Evolutionary conservation across 53 echinoderm and acorn worm genomes (phyloP), one percentile per base, ranked within the genome.

Genomic region (Temnopleurus reevesii): DNA sequence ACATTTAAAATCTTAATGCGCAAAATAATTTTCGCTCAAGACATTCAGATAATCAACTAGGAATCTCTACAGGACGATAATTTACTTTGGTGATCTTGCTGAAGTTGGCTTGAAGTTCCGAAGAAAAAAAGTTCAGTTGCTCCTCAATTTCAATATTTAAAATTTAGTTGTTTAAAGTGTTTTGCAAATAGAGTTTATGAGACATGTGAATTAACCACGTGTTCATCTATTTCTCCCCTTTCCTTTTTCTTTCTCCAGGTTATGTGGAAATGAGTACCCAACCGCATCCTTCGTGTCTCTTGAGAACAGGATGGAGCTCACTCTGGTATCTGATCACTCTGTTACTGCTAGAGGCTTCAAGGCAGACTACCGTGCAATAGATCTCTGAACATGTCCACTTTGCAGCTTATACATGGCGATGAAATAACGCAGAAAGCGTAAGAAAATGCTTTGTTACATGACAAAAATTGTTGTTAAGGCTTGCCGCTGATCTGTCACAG

Each of bases 291-390:
- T 85, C 59, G 85, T 85, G 59, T 85, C 85, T 13, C 12, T 85
- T 18, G 60, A 45, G 10, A 85, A 85, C 61, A 38, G n/a, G 30
- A 85, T 85, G 85, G 85, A 44, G n/a, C 85, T 85, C 12, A 85
- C 60, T 2, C 30, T 85, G 45, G 41, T 23, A 44, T 38, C 85
- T 12, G 85, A 85, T 26, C 1, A 12, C 24, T 59, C 59, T 13
- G 85, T 85, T 23, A 60, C 45, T 45, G 61, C 19, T 26, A 28
- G 85, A 24, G 85, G 85, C 85, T 85, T 85, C 61, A 28, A 9
- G 19, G 85, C 85, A 44, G 23, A 44, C 85, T 91, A 91, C 64
- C 43, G 60, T 27, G 85, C 46, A 5, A 60, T 85, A 43, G 85
- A 85, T 21, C 61, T 85, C 45, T 85, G 44, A 60, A 30, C 21